Conservation (phyloP, 1,140 invertebrate genomes). For the Caenorhabditis remanei region DNA sequence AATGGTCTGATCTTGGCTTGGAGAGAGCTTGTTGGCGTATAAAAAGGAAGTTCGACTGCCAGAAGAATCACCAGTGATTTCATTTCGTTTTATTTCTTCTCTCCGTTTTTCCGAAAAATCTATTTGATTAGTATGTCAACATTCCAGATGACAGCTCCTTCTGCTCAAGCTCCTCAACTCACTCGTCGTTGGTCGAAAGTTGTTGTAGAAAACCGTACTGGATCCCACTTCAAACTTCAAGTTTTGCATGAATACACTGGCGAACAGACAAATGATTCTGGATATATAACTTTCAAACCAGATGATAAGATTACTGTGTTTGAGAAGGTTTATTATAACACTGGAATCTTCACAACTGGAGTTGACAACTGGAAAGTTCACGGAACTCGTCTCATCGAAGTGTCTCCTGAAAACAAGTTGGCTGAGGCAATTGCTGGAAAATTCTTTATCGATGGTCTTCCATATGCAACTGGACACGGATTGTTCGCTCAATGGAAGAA, state of each 20-base stretch:
- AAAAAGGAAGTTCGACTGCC: too few relatives aligned
- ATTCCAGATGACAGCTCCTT: neutral
- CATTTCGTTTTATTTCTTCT: too few relatives aligned
- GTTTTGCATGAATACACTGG: slow-evolving; percentile 16
- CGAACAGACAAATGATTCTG: neutral
- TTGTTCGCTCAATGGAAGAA: neutral
- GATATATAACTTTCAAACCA: neutral
- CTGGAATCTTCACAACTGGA: slow-evolving; percentile 16
- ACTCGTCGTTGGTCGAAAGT: neutral
- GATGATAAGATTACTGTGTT: neutral
- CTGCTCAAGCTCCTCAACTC: neutral
- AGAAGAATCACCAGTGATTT: too few relatives aligned
- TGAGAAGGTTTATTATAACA: neutral
- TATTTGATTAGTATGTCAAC: neutral
- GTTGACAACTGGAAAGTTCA: slow-evolving; percentile 31
- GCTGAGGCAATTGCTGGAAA: neutral
- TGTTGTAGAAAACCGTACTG: neutral
- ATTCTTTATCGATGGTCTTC: neutral
- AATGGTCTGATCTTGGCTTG: too few relatives aligned
- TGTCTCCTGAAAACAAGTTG: neutral
- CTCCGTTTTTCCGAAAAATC: neutral
- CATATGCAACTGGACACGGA: neutral
- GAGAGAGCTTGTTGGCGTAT: too few relatives aligned
- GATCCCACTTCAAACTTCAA: neutral
- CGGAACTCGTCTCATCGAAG: neutral